Percentiles rank a stretch among this genome's conserved stretches.
Evolutionary conservation across 2,113 vertebrate species (phyloP).

Genomic region (Platichthys flesus): DNA sequence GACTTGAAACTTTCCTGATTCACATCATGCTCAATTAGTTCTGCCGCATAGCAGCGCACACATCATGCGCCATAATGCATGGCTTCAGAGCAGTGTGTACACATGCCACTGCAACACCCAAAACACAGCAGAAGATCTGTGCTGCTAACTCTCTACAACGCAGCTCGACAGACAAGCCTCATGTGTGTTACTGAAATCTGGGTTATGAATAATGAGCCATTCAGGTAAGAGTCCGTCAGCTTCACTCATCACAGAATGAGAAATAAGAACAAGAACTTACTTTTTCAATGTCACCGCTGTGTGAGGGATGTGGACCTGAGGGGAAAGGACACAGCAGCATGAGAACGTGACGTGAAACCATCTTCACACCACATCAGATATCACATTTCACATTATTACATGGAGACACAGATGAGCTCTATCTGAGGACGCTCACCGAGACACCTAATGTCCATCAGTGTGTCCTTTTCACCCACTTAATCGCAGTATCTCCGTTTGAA

Average conservation of each 20-base stretch:
- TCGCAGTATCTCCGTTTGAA: constrained; percentile 73
- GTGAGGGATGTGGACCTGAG: constrained; percentile 81
- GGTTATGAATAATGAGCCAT: constrained; percentile 14
- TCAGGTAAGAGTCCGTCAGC: constrained; percentile 1
- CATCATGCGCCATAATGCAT: constrained; percentile 75
- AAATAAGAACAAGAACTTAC: constrained; percentile 71
- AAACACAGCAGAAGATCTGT: constrained; percentile 52
- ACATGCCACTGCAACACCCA: constrained; percentile 66
- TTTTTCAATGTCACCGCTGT: constrained; percentile 82
- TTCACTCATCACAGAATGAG: constrained; percentile 22
- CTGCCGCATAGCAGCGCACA: constrained; percentile 82
- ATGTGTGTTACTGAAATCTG: constrained; percentile 1
- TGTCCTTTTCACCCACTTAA: constrained; percentile 37
- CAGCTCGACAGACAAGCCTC: not conserved
- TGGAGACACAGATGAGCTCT: not conserved
- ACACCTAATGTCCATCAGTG: constrained; percentile 55
- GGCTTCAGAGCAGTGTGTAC: constrained; percentile 61
- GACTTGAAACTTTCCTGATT: constrained; percentile 75
- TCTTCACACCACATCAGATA: constrained; percentile 26
- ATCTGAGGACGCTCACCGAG: constrained; percentile 11
- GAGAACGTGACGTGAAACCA: constrained; percentile 42
- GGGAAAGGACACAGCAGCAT: constrained; percentile 58
- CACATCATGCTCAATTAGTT: constrained; percentile 79
- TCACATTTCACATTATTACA: constrained; percentile 2
- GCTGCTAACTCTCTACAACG: constrained; percentile 23